Conservation (phyloP, 1,140 invertebrate species). For the Brachionus rotundiformis region DNA sequence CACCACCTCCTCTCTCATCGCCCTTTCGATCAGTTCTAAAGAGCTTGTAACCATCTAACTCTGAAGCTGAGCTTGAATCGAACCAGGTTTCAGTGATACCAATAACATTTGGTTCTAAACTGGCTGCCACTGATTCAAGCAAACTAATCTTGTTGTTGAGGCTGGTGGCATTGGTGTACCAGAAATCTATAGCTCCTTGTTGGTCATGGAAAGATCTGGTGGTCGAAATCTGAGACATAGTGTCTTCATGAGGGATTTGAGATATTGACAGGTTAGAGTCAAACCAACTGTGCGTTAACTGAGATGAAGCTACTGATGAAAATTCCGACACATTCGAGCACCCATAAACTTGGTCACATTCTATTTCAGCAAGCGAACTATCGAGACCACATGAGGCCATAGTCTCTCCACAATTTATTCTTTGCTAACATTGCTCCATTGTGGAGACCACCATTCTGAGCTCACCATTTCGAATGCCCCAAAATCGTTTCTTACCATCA, state of each 20-base stretch:
- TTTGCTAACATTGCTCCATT: not conserved
- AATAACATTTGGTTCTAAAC: not conserved
- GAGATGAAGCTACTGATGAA: not conserved
- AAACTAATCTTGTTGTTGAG: not conserved
- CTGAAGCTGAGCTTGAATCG: not conserved
- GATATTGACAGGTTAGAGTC: not conserved
- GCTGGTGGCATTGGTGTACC: not conserved
- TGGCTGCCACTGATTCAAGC: not conserved
- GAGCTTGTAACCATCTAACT: not conserved
- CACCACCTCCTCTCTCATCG: not conserved
- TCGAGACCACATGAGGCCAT: not conserved
- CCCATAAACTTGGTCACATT: not conserved
- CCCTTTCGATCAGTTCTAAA: not conserved
- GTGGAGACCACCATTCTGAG: not conserved
- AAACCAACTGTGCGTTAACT: not conserved
- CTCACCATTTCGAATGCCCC: not conserved
- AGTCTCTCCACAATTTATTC: not conserved
- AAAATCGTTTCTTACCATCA: constrained; percentile 7
- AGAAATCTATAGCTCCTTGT: not conserved
- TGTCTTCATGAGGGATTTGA: not conserved
- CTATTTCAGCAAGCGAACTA: not conserved
- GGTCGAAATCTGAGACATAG: not conserved
- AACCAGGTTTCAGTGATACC: not conserved
- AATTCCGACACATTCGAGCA: not conserved
- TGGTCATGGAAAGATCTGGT: not conserved